These are phyloP conservation scores for Coendou prehensilis DNA, from an alignment of 2,797 vertebrate species.

Conservation along the genomic window DNA sequence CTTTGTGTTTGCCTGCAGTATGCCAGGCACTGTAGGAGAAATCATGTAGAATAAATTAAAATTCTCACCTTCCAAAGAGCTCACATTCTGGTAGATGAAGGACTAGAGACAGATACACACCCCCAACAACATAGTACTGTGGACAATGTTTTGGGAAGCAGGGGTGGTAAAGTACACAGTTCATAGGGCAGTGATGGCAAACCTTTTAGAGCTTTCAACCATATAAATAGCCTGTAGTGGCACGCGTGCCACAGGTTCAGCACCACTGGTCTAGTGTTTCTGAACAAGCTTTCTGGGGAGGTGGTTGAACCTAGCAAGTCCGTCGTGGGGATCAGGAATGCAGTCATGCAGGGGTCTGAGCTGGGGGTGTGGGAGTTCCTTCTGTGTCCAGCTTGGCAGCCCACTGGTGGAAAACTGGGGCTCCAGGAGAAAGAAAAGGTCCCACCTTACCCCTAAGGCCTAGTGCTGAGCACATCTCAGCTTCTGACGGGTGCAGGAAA, in stretches of 20 bases:
- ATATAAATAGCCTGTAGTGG: not conserved
- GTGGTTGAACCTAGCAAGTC: not conserved
- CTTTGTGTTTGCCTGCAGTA: not conserved
- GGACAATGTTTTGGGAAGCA: not conserved
- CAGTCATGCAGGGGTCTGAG: not conserved
- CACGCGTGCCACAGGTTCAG: not conserved
- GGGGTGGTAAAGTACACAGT: not conserved
- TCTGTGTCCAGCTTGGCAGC: not conserved
- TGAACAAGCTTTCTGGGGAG: not conserved
- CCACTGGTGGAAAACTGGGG: not conserved
- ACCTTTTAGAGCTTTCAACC: not conserved
- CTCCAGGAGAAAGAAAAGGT: not conserved
- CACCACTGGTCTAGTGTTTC: not conserved
- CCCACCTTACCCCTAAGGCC: not conserved
- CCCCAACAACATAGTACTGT: not conserved
- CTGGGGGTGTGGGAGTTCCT: not conserved
- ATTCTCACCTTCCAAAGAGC: not conserved
- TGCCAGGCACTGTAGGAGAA: not conserved
- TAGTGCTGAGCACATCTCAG: not conserved
- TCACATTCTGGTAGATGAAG: not conserved
- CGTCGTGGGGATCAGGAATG: not conserved
- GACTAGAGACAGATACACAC: not conserved
- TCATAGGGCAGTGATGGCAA: not conserved
- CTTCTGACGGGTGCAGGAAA: rapidly evolving
- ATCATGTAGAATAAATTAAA: not conserved